These are phyloP conservation scores for Siniperca scherzeri DNA, from an alignment of 2,797 vertebrate species.

Conservation along the genomic window DNA sequence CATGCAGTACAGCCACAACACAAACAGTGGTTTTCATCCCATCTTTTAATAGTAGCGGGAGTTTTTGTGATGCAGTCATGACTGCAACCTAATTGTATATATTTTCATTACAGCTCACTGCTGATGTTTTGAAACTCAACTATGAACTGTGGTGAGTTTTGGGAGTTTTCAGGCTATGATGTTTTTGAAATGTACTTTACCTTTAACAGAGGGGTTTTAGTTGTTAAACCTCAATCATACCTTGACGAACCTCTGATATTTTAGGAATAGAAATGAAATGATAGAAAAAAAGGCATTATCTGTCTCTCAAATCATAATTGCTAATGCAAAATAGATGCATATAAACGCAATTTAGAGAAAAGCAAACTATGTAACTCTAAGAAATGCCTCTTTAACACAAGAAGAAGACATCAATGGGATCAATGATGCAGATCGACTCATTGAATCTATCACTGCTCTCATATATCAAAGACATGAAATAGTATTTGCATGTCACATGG, in stretches of 20 bases:
- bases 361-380: not conserved
- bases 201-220: not conserved
- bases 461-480: conserved; percentile 73
- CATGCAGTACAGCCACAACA: not conserved
- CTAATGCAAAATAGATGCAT: not conserved
- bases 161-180: not conserved
- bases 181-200: not conserved
- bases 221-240: conserved; percentile 11
- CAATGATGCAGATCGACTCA: conserved; percentile 45
- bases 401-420: conserved; percentile 30
- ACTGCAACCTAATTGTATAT: not conserved
- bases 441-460: conserved; percentile 66
- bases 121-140: conserved; percentile 17
- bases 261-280: not conserved
- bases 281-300: not conserved
- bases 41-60: not conserved
- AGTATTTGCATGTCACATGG: conserved; percentile 52
- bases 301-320: not conserved
- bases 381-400: conserved; percentile 14
- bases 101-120: not conserved
- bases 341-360: not conserved
- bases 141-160: conserved; percentile 9
- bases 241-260: conserved; percentile 3
- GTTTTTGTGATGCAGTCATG: conserved; percentile 18
- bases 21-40: not conserved